Conservation (phyloP, 2,797 vertebrate species). For the Halcyon badia region DNA sequence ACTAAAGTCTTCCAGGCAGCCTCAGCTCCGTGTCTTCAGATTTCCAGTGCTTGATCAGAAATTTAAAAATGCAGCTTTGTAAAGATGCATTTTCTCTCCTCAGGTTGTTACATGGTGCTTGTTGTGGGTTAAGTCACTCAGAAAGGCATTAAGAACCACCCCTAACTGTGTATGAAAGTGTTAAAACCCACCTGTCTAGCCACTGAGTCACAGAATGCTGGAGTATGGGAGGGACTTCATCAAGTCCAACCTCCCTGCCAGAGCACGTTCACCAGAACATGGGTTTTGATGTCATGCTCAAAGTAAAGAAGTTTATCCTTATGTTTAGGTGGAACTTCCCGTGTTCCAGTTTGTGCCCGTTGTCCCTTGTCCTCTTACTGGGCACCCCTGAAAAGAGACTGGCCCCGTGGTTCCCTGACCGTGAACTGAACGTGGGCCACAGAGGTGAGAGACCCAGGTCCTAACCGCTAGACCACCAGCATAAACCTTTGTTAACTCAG, state of each 20-base stretch:
- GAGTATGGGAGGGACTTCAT: not conserved
- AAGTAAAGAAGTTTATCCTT: not conserved
- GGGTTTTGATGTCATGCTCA: not conserved
- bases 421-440: slow-evolving; percentile 51
- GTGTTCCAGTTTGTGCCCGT: not conserved
- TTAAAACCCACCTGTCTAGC: slow-evolving; percentile 19
- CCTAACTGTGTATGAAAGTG: not conserved
- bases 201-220: not conserved
- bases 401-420: not conserved
- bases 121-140: slow-evolving; percentile 18
- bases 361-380: not conserved
- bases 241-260: not conserved
- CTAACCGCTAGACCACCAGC: slow-evolving; percentile 19
- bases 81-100: not conserved
- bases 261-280: not conserved
- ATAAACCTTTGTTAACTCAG: slow-evolving; percentile 23
- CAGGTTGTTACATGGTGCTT: not conserved
- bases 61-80: not conserved
- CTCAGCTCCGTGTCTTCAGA: not conserved
- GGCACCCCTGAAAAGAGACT: not conserved
- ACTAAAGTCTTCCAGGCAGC: not conserved
- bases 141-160: slow-evolving; percentile 38
- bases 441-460: slow-evolving; percentile 41
- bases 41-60: not conserved
- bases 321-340: not conserved